A percentile compares a stretch with the other conserved stretches of the same genome.
Conservation (phyloP, 2,113 vertebrate genomes). For the Elanus axillaris region DNA sequence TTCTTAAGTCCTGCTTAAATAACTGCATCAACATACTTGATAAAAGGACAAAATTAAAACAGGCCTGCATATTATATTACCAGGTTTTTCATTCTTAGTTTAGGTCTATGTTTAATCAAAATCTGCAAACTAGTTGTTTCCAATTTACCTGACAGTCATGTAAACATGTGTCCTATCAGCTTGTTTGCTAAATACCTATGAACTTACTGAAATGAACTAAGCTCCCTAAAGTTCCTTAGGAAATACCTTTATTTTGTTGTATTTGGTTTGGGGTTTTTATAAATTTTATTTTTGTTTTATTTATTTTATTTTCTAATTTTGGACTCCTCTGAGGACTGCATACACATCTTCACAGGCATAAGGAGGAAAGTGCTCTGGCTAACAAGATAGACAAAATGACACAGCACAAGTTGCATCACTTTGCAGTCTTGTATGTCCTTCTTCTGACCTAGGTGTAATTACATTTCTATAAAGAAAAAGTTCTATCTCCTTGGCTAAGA, state of each 20-base stretch:
- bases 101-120: not conserved
- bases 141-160: not conserved
- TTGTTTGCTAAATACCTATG: not conserved
- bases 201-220: not conserved
- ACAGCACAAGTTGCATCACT: slow-evolving; percentile 39
- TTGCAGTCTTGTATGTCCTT: slow-evolving; percentile 27
- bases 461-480: not conserved
- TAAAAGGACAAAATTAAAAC: not conserved
- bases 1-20: not conserved
- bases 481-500: not conserved
- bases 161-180: not conserved
- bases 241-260: not conserved
- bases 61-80: not conserved
- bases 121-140: not conserved
- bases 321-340: not conserved
- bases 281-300: not conserved
- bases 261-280: not conserved
- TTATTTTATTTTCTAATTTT: not conserved
- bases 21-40: not conserved
- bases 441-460: not conserved
- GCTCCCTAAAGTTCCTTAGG: not conserved
- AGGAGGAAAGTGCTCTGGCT: not conserved
- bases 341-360: not conserved
- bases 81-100: not conserved
- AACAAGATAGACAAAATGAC: slow-evolving; percentile 34